Conservation (phyloP, 2,888 invertebrate species). For the Petrophora chlorosata region DNA sequence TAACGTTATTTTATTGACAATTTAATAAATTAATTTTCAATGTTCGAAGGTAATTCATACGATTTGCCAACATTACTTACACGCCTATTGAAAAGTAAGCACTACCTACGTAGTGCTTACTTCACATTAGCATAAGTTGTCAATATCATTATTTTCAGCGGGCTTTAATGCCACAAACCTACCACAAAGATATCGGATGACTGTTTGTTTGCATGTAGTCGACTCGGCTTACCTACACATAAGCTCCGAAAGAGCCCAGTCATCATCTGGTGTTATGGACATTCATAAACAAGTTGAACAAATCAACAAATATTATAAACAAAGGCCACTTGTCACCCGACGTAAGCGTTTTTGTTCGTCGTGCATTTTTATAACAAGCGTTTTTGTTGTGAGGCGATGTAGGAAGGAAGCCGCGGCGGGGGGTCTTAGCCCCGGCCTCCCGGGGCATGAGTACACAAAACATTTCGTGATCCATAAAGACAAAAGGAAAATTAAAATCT, state of each 20-base stretch:
- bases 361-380: slow-evolving; percentile 78
- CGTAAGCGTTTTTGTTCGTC: slow-evolving; percentile 77
- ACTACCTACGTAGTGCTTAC: not conserved
- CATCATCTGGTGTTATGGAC: slow-evolving; percentile 68
- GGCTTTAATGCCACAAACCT: slow-evolving; percentile 18
- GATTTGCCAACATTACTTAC: not conserved
- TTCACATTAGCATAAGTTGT: slow-evolving; percentile 19
- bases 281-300: slow-evolving; percentile 73
- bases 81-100: not conserved
- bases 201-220: slow-evolving; percentile 38
- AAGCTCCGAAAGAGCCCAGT: slow-evolving; percentile 60
- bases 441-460: slow-evolving; percentile 78
- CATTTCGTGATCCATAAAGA: slow-evolving; percentile 83
- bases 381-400: slow-evolving; percentile 79
- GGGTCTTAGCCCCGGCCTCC: slow-evolving; percentile 70
- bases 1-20: no score
- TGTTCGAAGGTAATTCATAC: not conserved
- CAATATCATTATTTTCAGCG: slow-evolving; percentile 12
- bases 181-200: slow-evolving; percentile 33
- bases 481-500: slow-evolving; percentile 81
- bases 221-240: slow-evolving; percentile 34
- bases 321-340: slow-evolving; percentile 81
- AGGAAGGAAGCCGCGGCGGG: slow-evolving; percentile 81
- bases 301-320: slow-evolving; percentile 80
- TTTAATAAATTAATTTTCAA: not conserved